These are phyloP conservation scores for Drosophila borborema DNA, from an alignment of 2,888 invertebrate genomes.

Conservation along the genomic window DNA sequence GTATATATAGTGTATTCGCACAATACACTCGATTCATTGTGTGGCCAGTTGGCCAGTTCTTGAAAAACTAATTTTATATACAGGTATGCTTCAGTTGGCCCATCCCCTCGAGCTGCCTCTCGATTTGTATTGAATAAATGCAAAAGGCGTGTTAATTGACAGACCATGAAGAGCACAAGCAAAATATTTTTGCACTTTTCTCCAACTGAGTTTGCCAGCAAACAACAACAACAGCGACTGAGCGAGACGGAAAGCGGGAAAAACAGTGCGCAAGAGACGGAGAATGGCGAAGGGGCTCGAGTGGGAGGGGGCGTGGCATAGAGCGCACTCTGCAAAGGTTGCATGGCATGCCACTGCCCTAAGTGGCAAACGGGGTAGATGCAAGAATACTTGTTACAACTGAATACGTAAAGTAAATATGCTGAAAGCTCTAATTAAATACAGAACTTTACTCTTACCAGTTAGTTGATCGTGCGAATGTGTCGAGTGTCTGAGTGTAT, in stretches of 20 bases:
- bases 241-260: background rate
- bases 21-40: constrained; percentile 8
- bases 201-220: constrained; percentile 20
- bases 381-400: constrained; percentile 7
- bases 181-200: constrained; percentile 72
- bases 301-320: background rate
- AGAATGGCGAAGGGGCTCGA: background rate
- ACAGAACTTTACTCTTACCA: background rate
- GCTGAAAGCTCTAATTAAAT: constrained; percentile 7
- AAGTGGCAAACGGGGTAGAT: constrained; percentile 7
- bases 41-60: constrained; percentile 41
- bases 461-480: background rate
- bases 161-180: constrained; percentile 74
- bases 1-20: background rate
- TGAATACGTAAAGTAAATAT: constrained; percentile 8
- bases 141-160: constrained; percentile 81
- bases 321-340: constrained; percentile 23
- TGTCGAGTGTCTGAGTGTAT: background rate
- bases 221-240: constrained; percentile 12
- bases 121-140: constrained; percentile 81
- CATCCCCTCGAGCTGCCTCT: constrained; percentile 30
- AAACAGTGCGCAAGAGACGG: background rate
- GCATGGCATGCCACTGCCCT: constrained; percentile 7
- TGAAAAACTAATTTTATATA: constrained; percentile 71
- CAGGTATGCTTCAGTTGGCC: constrained; percentile 50